phyloP scores from a whole-genome alignment of 2,113 vertebrate genomes.

The Hippocampus comes region DNA sequence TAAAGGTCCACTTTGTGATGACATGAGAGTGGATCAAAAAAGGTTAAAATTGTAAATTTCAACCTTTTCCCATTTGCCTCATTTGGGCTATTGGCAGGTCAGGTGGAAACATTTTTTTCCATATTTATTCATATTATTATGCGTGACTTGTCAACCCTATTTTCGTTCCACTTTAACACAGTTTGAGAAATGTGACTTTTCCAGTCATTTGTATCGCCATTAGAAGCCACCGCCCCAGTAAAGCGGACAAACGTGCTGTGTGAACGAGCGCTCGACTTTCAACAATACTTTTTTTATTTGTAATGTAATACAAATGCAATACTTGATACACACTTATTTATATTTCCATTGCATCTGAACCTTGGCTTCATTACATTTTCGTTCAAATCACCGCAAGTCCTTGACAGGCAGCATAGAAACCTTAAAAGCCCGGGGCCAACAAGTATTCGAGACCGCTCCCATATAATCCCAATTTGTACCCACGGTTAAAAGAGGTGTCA shows the following conservation, averaged over 20 bases:
- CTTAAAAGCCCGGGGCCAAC: not conserved
- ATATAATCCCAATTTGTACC: not conserved
- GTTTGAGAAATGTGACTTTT: not conserved
- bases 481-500: constrained; percentile 18
- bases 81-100: not conserved
- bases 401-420: not conserved
- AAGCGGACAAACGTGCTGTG: not conserved
- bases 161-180: not conserved
- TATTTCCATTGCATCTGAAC: not conserved
- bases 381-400: not conserved
- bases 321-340: not conserved
- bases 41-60: not conserved
- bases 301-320: not conserved
- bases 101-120: not conserved
- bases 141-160: not conserved
- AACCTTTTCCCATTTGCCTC: not conserved
- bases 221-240: not conserved
- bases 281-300: not conserved
- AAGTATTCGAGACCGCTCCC: not conserved
- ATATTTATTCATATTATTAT: not conserved
- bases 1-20: not conserved
- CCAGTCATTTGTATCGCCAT: not conserved
- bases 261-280: not conserved
- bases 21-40: not conserved
- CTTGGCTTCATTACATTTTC: not conserved